Base-by-base conservation (phyloP, 2,797 vertebrate genomes). In the Lutjanus campechanus region DNA sequence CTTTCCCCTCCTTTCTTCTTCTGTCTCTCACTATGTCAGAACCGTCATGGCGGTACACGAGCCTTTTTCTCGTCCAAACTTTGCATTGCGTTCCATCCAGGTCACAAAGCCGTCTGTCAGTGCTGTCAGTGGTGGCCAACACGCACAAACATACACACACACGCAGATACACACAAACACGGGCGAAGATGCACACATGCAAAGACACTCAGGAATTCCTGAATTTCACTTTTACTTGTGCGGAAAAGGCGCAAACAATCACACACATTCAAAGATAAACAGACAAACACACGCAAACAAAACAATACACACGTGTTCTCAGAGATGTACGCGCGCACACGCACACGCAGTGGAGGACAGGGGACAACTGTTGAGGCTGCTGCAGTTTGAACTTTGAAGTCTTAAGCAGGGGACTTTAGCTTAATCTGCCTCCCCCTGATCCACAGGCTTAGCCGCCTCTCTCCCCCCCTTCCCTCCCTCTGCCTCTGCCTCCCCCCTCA, bases 361-460 rank as follows among this genome's bases (percentile, higher is more conserved):
- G 1, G 10, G 62, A 90, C 92, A 92, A 90, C 89, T 92, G 90
- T 82, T 68, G 82, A 84, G 83, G 79, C 84, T 85, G 80, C 85
- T 73, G 83, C 72, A 83, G 88, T 93, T 92, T 94, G 93, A 92
- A 95, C 94, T 95, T 94, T 95, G 92, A 95, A 92, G 95, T 93
- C 94, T 94, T 95, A 95, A 95, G 93, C 92, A 85, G 91, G 85
- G 81, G 93, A 92, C 93, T 95, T 93, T 91, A 84, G 91, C 77
- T 93, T 95, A 94, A 95, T 95, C 93, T 93, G 88, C 85, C 89
- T 90, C 88, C 90, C 86, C 80, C 89, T 94, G 93, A 95, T 95
- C 94, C 92, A 50, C 47, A 22, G 87, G 91, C 92, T 96, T 95
- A 95, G 89, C 74, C 64, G 22, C 86, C 82, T 59, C 85, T 53